These are phyloP conservation scores for Mormyrus hasselquistii DNA, from an alignment of 2,797 vertebrate species.

Conservation along the genomic window DNA sequence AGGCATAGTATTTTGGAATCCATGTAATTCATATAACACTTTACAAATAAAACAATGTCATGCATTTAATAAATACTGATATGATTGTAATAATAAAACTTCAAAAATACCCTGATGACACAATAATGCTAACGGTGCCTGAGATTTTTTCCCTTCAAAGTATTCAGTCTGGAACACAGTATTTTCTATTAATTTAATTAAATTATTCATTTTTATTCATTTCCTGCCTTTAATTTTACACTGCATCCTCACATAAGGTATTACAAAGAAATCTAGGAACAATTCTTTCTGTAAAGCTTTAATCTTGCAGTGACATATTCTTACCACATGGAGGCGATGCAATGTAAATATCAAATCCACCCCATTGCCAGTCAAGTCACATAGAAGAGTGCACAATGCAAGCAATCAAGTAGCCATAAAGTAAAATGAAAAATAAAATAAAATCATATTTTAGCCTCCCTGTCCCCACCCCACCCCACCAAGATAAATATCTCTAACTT, in stretches of 20 bases:
- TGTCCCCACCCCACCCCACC: not conserved
- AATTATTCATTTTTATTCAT: not conserved
- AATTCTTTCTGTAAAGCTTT: not conserved
- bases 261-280: not conserved
- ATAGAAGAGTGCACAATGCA: not conserved
- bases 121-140: not conserved
- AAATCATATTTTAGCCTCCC: not conserved
- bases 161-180: not conserved
- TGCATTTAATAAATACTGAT: not conserved
- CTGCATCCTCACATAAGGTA: not conserved
- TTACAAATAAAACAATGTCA: not conserved
- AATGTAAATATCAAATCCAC: not conserved
- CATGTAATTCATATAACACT: not conserved
- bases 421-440: not conserved
- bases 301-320: not conserved
- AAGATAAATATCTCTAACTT: not conserved
- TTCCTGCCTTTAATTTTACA: not conserved
- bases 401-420: not conserved
- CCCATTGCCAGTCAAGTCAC: not conserved
- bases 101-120: not conserved
- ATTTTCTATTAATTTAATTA: not conserved
- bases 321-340: conserved; percentile 1
- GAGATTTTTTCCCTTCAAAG: not conserved
- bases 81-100: not conserved
- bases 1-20: not conserved